Evolutionary conservation across 2,113 vertebrate species (phyloP), one percentile per base, ranked within the genome.

Genomic region (Gymnogyps californianus): DNA sequence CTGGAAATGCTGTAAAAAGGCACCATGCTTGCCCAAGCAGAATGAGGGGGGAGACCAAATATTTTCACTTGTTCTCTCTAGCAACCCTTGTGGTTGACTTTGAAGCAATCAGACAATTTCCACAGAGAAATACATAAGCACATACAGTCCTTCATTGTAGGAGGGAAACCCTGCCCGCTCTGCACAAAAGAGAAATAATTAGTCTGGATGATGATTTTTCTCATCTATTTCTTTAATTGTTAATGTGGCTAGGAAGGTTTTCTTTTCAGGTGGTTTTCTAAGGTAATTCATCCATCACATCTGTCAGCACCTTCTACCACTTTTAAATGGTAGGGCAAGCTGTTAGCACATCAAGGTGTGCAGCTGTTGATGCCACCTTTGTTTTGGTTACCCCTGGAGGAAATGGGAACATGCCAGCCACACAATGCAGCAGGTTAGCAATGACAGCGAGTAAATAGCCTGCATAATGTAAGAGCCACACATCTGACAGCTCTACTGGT

Each of bases 361-460:
- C 96, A 98, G 95, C 94, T 97, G 95, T 88, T 49, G 44, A 58
- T 78, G 54, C 52, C 52, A 58, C 89, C 83, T 96, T 97, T 96
- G 93, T 92, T 92, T 92, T 88, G 87, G 59, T 57, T 83, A 25
- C 29, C 83, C 94, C 84, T 52, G 24, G 75, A 88, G 92, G 92
- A 93, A 90, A 89, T 87, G 94, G 94, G 69, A 91, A 78, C 16
- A 16, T 57, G 95, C 89, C 94, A 97, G 57, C 18, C 80, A 57
- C 96, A 92, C 82, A 80, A 87, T 52, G 36, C 74, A 95, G 76
- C 81, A 77, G 64, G 85, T 85, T 78, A 80, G 66, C 77, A 93
- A 59, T 17, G 75, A 95, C 46, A 90, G 82, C 1, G 0, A 92
- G 88, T 69, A 93, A 97, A 98, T 4, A 96, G 89, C 55, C 54